Evolutionary conservation across 92 coral and sea anemone genomes (phyloP).

Genomic region (Zoanthus sansibaricus): DNA sequence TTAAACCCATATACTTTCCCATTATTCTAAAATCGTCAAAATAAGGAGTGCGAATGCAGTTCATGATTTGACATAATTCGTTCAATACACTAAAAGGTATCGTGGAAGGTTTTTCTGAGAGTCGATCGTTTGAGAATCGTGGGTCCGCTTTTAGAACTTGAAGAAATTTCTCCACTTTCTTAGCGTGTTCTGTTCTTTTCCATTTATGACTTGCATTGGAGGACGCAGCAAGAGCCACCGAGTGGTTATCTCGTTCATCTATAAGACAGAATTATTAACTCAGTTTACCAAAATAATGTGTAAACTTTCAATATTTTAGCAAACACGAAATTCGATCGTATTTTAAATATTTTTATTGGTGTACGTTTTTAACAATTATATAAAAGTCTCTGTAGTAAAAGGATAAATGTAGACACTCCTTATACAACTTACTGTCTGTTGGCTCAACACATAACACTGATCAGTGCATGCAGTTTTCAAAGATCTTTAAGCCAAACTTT

Average conservation of each 20-base stretch:
- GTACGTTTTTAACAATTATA: no score
- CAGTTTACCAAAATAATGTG: background rate
- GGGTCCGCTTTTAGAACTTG: background rate
- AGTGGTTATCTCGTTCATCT: background rate
- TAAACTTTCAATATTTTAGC: background rate
- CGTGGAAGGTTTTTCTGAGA: background rate
- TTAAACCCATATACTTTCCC: constrained; percentile 27
- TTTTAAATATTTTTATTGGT: no score
- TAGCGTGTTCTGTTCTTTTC: background rate
- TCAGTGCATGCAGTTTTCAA: no score
- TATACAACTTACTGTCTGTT: no score
- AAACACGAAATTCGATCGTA: no score
- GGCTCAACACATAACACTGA: no score
- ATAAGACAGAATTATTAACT: background rate
- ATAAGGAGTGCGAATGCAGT: background rate
- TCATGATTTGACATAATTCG: background rate
- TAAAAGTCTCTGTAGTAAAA: no score
- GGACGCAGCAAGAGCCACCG: background rate
- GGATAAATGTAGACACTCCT: no score
- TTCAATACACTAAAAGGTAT: background rate
- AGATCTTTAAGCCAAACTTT: no score
- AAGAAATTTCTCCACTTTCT: background rate
- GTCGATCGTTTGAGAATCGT: background rate
- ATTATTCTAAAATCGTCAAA: constrained; percentile 23
- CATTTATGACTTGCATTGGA: background rate